These are phyloP conservation scores for Glossophaga mutica DNA, from an alignment of 2,797 vertebrate species.

Conservation along the genomic window DNA sequence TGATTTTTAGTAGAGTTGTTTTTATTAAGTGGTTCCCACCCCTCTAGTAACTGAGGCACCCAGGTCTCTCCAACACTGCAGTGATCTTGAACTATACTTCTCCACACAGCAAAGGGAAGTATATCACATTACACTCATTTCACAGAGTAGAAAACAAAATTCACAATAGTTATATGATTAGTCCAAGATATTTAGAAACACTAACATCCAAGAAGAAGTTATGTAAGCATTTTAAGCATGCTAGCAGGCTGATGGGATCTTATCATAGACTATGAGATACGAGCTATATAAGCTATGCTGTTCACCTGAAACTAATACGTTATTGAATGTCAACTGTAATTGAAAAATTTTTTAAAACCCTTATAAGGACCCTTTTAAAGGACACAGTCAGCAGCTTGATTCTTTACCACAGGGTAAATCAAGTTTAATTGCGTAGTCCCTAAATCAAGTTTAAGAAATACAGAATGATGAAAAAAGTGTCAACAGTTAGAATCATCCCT, in stretches of 20 bases:
- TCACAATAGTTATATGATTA: not conserved
- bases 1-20: not conserved
- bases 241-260: not conserved
- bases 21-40: not conserved
- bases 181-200: not conserved
- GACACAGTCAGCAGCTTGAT: not conserved
- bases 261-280: not conserved
- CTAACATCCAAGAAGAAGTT: not conserved
- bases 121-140: not conserved
- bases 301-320: not conserved
- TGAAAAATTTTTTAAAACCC: not conserved
- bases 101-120: not conserved
- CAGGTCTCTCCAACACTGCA: not conserved
- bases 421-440: not conserved
- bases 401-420: not conserved
- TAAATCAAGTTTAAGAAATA: not conserved
- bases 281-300: not conserved
- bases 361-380: not conserved
- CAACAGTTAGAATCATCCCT: not conserved
- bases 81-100: not conserved
- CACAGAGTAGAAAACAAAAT: not conserved
- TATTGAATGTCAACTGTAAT: not conserved
- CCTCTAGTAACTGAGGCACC: not conserved
- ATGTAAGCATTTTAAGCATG: not conserved
- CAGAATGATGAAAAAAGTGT: not conserved